Evolutionary conservation across 2,797 vertebrate species (phyloP).

Genomic region (Graptemys geographica): DNA sequence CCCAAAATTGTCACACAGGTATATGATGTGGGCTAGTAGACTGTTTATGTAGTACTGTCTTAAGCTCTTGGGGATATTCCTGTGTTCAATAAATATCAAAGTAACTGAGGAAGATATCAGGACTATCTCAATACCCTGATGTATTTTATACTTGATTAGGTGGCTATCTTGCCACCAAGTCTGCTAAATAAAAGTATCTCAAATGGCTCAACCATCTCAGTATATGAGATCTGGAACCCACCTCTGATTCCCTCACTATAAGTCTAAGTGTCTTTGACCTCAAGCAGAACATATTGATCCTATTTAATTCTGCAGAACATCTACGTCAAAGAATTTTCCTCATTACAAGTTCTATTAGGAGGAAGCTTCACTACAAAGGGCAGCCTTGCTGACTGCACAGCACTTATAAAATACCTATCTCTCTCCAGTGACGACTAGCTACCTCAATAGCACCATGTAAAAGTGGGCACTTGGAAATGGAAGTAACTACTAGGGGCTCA

Average conservation of each 20-base stretch:
- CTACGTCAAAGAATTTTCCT: slow-evolving; percentile 38
- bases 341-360: slow-evolving; percentile 27
- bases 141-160: slow-evolving; percentile 45
- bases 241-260: slow-evolving; percentile 20
- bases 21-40: not conserved
- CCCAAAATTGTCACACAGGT: not conserved
- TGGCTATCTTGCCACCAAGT: slow-evolving; percentile 44
- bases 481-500: slow-evolving; percentile 2
- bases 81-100: not conserved
- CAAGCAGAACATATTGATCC: slow-evolving; percentile 57
- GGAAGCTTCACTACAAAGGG: slow-evolving; percentile 22
- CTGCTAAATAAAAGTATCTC: slow-evolving; percentile 68
- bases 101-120: not conserved
- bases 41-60: not conserved
- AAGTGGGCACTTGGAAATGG: not conserved
- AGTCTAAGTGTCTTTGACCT: slow-evolving; percentile 40
- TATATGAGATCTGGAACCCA: slow-evolving; percentile 64
- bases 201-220: slow-evolving; percentile 51
- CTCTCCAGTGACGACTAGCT: slow-evolving; percentile 3
- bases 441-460: slow-evolving; percentile 14
- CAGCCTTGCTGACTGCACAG: slow-evolving; percentile 22
- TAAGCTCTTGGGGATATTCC: not conserved
- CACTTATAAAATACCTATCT: slow-evolving; percentile 28
- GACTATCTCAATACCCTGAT: not conserved
- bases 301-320: slow-evolving; percentile 45